Evolutionary conservation across 1,140 invertebrate species (phyloP).

Genomic region (Drosophila kohkoa): DNA sequence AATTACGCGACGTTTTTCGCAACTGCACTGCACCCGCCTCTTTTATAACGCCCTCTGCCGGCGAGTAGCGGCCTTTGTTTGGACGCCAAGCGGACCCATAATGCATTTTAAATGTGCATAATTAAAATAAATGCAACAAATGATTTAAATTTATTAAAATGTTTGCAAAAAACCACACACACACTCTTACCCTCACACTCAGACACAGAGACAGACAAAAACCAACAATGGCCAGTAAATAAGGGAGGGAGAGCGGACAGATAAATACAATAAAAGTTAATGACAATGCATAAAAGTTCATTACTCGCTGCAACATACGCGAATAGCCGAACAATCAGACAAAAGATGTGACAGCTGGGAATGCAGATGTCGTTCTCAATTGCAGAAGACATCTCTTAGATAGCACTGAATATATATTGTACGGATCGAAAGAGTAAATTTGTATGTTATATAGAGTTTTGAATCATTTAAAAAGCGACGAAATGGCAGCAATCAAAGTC

Average conservation of each 20-base stretch:
- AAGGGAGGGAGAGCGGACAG: slow-evolving; percentile 25
- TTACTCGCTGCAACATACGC: slow-evolving; percentile 60
- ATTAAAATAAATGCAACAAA: slow-evolving; percentile 83
- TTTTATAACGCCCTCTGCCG: slow-evolving; percentile 42
- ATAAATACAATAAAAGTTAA: slow-evolving; percentile 82
- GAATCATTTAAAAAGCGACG: slow-evolving; percentile 10
- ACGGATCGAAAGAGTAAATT: neutral
- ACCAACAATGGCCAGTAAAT: slow-evolving; percentile 24
- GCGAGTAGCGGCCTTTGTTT: neutral
- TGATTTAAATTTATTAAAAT: slow-evolving; percentile 83
- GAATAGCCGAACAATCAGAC: slow-evolving; percentile 8
- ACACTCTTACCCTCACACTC: neutral
- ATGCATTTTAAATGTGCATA: slow-evolving; percentile 80
- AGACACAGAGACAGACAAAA: neutral
- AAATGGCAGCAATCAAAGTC: neutral
- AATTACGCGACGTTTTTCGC: slow-evolving; percentile 53
- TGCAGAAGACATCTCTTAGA: neutral
- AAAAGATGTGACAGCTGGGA: slow-evolving; percentile 36
- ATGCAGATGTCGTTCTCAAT: slow-evolving; percentile 2
- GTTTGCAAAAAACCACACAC: slow-evolving; percentile 45
- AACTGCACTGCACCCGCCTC: slow-evolving; percentile 12
- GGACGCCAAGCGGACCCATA: slow-evolving; percentile 24
- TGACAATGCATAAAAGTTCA: slow-evolving; percentile 83
- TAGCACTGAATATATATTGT: neutral
- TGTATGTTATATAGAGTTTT: neutral